Base-by-base conservation (phyloP, 2,888 invertebrate species). In the Himalopsyche tibetana region DNA sequence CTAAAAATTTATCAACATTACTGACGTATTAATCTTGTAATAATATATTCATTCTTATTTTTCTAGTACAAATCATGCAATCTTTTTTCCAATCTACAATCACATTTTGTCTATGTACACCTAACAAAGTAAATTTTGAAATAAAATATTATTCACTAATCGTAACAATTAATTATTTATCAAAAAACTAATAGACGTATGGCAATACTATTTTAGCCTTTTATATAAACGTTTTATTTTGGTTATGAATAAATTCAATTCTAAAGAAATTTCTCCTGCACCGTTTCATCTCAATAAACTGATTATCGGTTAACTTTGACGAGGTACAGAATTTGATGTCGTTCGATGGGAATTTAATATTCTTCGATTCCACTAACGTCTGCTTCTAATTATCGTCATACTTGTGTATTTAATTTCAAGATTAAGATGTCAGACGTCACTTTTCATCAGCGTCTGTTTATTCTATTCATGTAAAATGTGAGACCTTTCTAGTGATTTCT, bases 1-100 rank as follows among this genome's bases (percentile, higher is more conserved):
- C 82, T 87, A 87, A 87, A 86, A 87, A 88, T 85, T 87, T 86
- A 88, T 74, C 87, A 87, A 86, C 87, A 85, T 88, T 82, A 51
- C 83, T 87, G 84, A 88, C 85, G 63, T 85, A 83, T 55, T 80
- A 74, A 83, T 83, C 69, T 83, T 80, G 45, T 80, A 79, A 45
- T 82, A 74, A 79, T 80, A 80, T 83, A 83, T 82, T 79, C 28
- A 56, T 36, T 83, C 51, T 83, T 82, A 74, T 86, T 36, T 55
- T 79, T 19, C 36, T 55, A 82, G 51, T 45, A 40, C 40, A 82
- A 86, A 82, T 69, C 84, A 80, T 85, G 51, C 83, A 87, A 55
- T 82, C 82, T 45, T 80, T 80, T 36, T 69, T 63, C 42, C 63
- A 55, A 86, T 79, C 56, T 42, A 36, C 83, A 42, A 86, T 86